Evolutionary conservation across 2,888 invertebrate genomes (phyloP), one percentile per base, ranked within the genome.

Genomic region (Drosophila recens): DNA sequence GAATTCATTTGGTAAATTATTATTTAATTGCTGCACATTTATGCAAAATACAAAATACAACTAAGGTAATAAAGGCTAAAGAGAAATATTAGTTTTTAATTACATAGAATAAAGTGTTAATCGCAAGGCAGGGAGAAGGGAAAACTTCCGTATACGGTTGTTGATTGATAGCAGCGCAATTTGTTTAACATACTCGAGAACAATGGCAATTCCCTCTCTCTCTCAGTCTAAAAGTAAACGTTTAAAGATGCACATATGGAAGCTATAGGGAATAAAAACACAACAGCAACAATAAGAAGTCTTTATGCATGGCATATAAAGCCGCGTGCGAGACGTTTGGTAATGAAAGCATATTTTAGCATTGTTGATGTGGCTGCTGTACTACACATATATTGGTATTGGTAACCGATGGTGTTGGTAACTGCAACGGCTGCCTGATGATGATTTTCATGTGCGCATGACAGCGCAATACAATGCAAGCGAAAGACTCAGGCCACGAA

Each of bases 341-440:
- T 85, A 85, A 85, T 85, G 85, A 85, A 85, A 85, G 87, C 85
- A 87, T 87, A 84, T 87, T 84, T 85, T 87, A 68, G 75, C 87
- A 85, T 85, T 76, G 74, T 72, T 82, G 75, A 87, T 85, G 78
- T 51, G 62, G 54, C 8, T 45, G 54, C 43, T 38, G 36, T 20
- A 13, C 27, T 23, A 27, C 1, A 27, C 27, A 27, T 27, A 27
- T 51, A 20, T 56, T 40, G 17, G 43, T 56, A 48, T 61, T 62
- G 45, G 36, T 46, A 11, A n/a, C 34, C 42, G 17, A 27, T 30
- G 42, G 53, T 54, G 48, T 57, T 66, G 38, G 33, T 53, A 40
- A 27, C 54, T 59, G 59, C 33, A 30, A 51, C 27, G 42, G 48
- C 23, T 17, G 65, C 43, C 48, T 72, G 83, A 72, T 84, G 85